Evolutionary conservation across 2,113 vertebrate genomes (phyloP).

Genomic region (Trogon surrucura): DNA sequence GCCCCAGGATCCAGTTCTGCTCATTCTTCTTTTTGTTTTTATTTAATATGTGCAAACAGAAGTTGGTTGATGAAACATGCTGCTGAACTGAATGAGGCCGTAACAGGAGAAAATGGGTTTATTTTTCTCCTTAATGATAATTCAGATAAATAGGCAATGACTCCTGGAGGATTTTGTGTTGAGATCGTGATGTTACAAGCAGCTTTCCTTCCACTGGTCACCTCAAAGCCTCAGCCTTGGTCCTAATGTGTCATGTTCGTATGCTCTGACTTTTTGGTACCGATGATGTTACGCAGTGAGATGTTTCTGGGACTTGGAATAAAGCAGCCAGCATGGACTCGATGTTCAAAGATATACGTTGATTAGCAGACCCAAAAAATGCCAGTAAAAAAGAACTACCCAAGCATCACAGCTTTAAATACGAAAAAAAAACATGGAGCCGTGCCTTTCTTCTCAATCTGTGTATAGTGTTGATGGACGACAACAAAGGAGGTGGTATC

Average conservation of each 20-base stretch:
- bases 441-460: not conserved
- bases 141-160: not conserved
- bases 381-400: not conserved
- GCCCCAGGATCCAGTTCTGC: not conserved
- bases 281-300: not conserved
- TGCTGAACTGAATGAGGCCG: constrained; percentile 5
- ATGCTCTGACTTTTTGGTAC: not conserved
- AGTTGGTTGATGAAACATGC: not conserved
- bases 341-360: not conserved
- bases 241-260: not conserved
- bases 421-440: not conserved
- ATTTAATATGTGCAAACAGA: constrained; percentile 29
- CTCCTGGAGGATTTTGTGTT: not conserved
- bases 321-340: not conserved
- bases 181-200: not conserved
- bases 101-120: constrained; percentile 26
- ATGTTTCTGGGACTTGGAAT: not conserved
- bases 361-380: not conserved
- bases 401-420: not conserved
- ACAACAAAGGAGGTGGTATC: accelerated
- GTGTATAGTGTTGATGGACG: not conserved
- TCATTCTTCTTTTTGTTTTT: constrained; percentile 24
- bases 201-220: not conserved
- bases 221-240: not conserved
- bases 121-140: constrained; percentile 29